These are phyloP conservation scores for Heliothis peltigera DNA, from an alignment of 2,888 invertebrate species.

Conservation along the genomic window DNA sequence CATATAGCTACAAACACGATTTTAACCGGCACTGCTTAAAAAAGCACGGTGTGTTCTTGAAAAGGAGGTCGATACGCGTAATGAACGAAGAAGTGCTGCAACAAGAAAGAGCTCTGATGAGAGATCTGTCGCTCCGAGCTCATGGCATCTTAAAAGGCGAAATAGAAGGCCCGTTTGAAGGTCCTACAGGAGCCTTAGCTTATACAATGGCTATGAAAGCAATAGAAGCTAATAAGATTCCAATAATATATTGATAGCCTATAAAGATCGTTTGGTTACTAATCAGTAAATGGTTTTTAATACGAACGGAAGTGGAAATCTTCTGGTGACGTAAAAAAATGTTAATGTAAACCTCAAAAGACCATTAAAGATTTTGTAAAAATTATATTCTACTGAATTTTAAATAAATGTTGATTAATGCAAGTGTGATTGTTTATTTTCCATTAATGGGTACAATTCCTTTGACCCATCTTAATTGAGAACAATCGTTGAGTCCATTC, in stretches of 20 bases:
- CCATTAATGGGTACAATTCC: too few relatives aligned
- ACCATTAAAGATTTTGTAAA: too few relatives aligned
- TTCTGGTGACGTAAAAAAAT: too few relatives aligned
- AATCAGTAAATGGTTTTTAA: too few relatives aligned
- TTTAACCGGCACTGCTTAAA: conserved; percentile 83
- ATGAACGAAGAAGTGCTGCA: conserved; percentile 80
- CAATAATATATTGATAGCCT: conserved; percentile 54
- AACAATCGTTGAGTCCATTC: too few relatives aligned
- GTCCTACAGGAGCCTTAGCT: conserved; percentile 71
- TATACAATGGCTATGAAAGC: conserved; percentile 73
- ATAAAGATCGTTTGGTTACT: neutral
- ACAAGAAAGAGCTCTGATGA: conserved; percentile 74
- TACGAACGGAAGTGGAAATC: too few relatives aligned
- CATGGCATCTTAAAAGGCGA: conserved; percentile 68
- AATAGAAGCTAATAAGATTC: conserved; percentile 66
- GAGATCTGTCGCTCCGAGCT: conserved; percentile 68
- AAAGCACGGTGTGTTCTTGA: conserved; percentile 80
- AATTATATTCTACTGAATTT: too few relatives aligned
- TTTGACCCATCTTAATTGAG: too few relatives aligned
- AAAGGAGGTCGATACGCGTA: conserved; percentile 72
- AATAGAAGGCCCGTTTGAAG: conserved; percentile 73
- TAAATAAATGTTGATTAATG: too few relatives aligned
- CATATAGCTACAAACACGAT: conserved; percentile 83
- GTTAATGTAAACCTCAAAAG: too few relatives aligned
- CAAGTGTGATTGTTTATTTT: too few relatives aligned